These are phyloP conservation scores for Lasiurus cinereus DNA, from an alignment of 2,113 vertebrate species.

Conservation along the genomic window DNA sequence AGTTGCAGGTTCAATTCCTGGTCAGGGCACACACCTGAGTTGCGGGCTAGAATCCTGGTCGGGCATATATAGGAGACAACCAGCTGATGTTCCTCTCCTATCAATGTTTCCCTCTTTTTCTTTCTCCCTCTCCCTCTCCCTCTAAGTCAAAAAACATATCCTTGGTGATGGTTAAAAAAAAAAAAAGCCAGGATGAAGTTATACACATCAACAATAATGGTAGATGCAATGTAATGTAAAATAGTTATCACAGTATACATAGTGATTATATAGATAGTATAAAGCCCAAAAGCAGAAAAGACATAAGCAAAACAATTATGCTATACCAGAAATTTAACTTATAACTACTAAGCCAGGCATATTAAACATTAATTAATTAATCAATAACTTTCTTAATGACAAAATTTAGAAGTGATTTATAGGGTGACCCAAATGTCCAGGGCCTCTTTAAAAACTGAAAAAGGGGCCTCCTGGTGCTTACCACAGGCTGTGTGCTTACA, in stretches of 20 bases:
- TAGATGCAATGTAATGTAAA: neutral
- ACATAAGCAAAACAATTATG: slow-evolving; percentile 27
- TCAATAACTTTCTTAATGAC: slow-evolving; percentile 65
- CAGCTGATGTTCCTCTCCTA: neutral
- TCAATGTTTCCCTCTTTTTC: neutral
- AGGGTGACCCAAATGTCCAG: slow-evolving; percentile 3
- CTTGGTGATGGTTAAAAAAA: neutral
- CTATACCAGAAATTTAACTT: slow-evolving; percentile 44
- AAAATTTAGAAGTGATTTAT: slow-evolving; percentile 66
- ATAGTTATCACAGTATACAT: slow-evolving; percentile 40
- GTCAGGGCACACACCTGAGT: neutral
- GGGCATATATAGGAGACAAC: neutral
- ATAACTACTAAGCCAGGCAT: slow-evolving; percentile 10
- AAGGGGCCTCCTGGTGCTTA: neutral
- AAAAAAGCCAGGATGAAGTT: neutral
- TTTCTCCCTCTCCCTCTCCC: neutral
- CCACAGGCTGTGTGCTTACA: too few species aligned
- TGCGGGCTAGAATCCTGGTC: neutral
- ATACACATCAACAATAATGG: slow-evolving; percentile 8
- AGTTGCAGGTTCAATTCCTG: neutral
- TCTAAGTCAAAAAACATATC: neutral
- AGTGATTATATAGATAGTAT: neutral
- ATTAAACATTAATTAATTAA: slow-evolving; percentile 67
- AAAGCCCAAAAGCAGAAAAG: slow-evolving; percentile 31
- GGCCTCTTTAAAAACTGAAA: slow-evolving; percentile 49